Base-by-base conservation (phyloP, 2,888 invertebrate genomes). In the Crossocerus cetratus region DNA sequence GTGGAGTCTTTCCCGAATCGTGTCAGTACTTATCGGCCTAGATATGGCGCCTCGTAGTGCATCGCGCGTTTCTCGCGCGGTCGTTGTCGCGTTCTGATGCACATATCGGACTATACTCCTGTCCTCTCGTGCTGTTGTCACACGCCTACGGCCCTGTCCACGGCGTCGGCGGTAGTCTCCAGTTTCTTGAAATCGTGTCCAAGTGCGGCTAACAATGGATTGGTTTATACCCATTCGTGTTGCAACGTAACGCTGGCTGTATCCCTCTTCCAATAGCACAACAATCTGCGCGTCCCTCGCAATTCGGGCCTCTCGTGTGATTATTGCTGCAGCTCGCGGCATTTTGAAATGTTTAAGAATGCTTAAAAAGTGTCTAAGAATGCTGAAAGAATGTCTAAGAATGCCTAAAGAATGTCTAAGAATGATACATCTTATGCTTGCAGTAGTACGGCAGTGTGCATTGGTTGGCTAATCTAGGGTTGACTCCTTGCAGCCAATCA, bases 191-290 rank as follows among this genome's bases (percentile, higher is more conserved):
- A 44, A 64, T 42, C 44, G 11, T 21, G 23, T 16, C n/a, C 55
- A 64, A 43, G 57, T 32, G 11, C 49, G 43, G 22, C 57, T 58
- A 23, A 58, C n/a, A 2, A 49, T 23, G 13, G 65, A 65, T 43
- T 49, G 65, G 13, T 57, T 45, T 58, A 65, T 42, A 2, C 58
- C 58, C 18, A 65, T 45, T n/a, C 13, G 44, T 14, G 42, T 57
- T 16, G 58, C 58, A 44, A 53, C 21, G 21, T 61, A 32, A 11
- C 57, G 57, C 32, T 58, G 57, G 42, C n/a, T 58, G n/a, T 23
- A 14, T n/a, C 57, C 57, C n/a, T 58, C 42, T 16, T 21, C n/a
- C 18, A 58, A 32, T 32, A 21, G 42, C 3, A 32, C 42, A 32
- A 58, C 32, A 32, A 32, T 32, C n/a, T 32, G 42, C 57, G 45